Evolutionary conservation across 2,888 invertebrate species (phyloP).

Genomic region (Perdita meconis): DNA sequence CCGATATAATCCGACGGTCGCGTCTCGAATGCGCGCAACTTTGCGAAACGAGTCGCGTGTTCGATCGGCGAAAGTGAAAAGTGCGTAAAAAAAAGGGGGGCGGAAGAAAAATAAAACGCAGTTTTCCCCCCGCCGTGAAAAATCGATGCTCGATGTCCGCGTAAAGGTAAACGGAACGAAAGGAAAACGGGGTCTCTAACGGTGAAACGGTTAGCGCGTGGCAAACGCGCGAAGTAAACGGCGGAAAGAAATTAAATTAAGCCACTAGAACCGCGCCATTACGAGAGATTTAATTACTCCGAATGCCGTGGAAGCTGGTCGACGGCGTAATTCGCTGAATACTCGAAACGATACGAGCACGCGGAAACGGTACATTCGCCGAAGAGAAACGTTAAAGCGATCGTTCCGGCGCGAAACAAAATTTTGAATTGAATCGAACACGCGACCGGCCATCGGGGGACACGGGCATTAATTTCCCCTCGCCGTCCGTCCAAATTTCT

Average conservation of each 20-base stretch:
- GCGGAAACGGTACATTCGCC: not conserved
- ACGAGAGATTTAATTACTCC: conserved; percentile 29
- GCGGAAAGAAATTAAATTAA: conserved; percentile 27
- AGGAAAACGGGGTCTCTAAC: not conserved
- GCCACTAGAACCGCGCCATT: conserved; percentile 13
- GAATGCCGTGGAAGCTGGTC: conserved; percentile 8
- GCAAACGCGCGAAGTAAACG: not conserved
- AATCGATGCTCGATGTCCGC: no score
- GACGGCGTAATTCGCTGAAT: conserved; percentile 16
- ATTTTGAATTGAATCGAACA: conserved; percentile 2
- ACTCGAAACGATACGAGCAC: conserved; percentile 3
- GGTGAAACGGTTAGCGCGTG: not conserved
- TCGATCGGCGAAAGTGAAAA: no score
- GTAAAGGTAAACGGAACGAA: not conserved
- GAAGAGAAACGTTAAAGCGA: not conserved
- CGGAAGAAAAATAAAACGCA: no score
- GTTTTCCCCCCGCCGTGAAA: no score
- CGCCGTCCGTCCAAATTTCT: not conserved
- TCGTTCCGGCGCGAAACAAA: not conserved
- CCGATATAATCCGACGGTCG: no score
- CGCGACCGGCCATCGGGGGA: not conserved
- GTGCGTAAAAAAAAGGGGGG: no score
- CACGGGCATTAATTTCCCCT: not conserved
- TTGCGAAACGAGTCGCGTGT: no score
- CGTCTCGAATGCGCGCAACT: no score